Base-by-base conservation (phyloP, 2,797 vertebrate species). In the Crypturellus tataupa region DNA sequence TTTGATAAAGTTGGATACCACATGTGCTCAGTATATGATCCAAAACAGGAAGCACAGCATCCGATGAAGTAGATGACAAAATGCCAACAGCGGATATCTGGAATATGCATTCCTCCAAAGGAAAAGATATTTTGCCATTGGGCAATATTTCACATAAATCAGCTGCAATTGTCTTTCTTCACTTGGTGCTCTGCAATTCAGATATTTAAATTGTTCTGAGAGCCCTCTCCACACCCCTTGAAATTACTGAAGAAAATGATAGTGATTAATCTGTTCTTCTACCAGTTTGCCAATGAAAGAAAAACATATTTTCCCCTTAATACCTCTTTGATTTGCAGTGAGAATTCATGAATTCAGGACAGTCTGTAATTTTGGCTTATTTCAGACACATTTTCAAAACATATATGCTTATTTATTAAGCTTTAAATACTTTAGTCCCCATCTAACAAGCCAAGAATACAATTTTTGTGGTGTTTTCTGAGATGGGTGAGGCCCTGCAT, bases 11-110 rank as follows among this genome's bases (percentile, higher is more conserved):
- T 89, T 93, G 90, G 79, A 89, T 93, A 77, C 82, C 80, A 87
- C 64, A 73, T 92, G 77, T 87, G 81, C 65, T 91, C 79, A 69
- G 81, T 93, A 20, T 63, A 72, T 33, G 62, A 87, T 90, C 84
- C 94, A 93, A 92, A 96, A 59, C 86, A 96, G 95, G 96, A 96
- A 96, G 90, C 63, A 70, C 53, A 85, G 75, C 81, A 95, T 97
- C 95, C 49, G 14, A 93, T 71, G 63, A 94, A 89, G 53, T 5
- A 72, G 49, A 93, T 91, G 90, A 96, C 49, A 93, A 94, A 95
- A 80, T 71, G 87, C 85, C 95, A 95, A 80, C 65, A 94, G 65
- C 39, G 81, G 85, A 95, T 97, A 96, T 93, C 93, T 97, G 96
- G 95, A 95, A 93, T 95, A 93, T 21, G 23, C 2, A 7, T 79